These are phyloP conservation scores for Lasioglossum lativentre DNA, from an alignment of 2,888 invertebrate genomes.

Conservation along the genomic window DNA sequence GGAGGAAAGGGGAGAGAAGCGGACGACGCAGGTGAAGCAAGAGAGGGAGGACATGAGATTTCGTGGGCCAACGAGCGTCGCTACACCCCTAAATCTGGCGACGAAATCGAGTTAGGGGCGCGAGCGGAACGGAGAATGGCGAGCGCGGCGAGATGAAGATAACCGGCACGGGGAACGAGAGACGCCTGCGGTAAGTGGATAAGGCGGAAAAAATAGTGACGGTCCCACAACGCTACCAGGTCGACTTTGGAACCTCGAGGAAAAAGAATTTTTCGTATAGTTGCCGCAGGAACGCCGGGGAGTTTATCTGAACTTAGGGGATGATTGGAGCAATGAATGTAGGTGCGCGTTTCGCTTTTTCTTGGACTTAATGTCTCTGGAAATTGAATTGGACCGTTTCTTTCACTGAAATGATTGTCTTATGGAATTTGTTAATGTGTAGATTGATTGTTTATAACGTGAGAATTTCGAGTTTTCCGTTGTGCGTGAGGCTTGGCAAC, in stretches of 20 bases:
- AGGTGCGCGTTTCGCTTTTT: background rate
- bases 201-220: conserved; percentile 53
- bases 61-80: conserved; percentile 31
- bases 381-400: background rate
- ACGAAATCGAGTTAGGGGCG: conserved; percentile 63
- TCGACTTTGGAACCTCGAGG: background rate
- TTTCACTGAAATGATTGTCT: background rate
- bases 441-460: no score
- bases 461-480: background rate
- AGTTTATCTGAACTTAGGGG: background rate
- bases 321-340: background rate
- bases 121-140: conserved; percentile 33
- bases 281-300: background rate
- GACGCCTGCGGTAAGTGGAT: conserved; percentile 62
- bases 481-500: background rate
- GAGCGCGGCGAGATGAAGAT: conserved; percentile 61
- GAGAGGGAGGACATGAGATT: conserved; percentile 18
- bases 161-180: conserved; percentile 55
- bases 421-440: background rate
- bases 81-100: conserved; percentile 60
- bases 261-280: background rate
- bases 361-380: background rate
- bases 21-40: background rate
- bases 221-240: conserved; percentile 5
- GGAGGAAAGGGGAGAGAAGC: conserved; percentile 25